Evolutionary conservation across 2,888 invertebrate genomes (phyloP).

Genomic region (Aleiodes testaceus): DNA sequence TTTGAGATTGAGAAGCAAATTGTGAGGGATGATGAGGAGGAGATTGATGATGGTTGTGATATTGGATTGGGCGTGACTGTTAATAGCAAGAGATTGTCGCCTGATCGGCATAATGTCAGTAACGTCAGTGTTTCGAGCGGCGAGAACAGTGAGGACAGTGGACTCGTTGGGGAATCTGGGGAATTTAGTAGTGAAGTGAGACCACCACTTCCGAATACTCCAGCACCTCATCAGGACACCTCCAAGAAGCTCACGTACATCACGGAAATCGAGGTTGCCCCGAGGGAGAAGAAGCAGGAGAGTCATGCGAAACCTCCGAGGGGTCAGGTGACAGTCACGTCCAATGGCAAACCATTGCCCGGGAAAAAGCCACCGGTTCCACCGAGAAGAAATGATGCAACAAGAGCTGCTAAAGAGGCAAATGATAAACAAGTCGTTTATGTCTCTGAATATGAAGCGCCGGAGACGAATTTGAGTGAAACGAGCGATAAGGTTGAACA

Average conservation of each 20-base stretch:
- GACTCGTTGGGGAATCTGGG: conserved; percentile 62
- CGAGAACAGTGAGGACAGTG: conserved; percentile 68
- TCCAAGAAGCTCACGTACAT: conserved; percentile 77
- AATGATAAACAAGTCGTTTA: conserved; percentile 67
- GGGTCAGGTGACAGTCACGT: conserved; percentile 58
- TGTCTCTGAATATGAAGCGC: conserved; percentile 67
- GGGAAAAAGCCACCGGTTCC: conserved; percentile 74
- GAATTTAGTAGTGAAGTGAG: conserved; percentile 62
- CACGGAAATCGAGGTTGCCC: conserved; percentile 82
- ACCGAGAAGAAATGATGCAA: conserved; percentile 72
- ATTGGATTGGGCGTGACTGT: conserved; percentile 62
- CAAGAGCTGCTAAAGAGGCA: conserved; percentile 59
- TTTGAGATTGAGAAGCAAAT: conserved; percentile 48
- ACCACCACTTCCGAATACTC: conserved; percentile 71
- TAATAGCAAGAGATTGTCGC: conserved; percentile 58
- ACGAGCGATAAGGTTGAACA: conserved; percentile 46
- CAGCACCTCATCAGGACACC: conserved; percentile 65
- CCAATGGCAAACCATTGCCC: conserved; percentile 65
- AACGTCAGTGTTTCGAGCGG: conserved; percentile 69
- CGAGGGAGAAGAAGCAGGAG: conserved; percentile 53
- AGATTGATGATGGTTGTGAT: conserved; percentile 61
- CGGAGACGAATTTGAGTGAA: conserved; percentile 44
- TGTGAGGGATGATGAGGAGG: conserved; percentile 27
- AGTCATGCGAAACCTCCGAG: conserved; percentile 48
- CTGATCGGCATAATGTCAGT: conserved; percentile 64